A percentile compares a stretch with the other conserved stretches of the same genome.
These are phyloP conservation scores for Aphis gossypii DNA, from an alignment of 1,140 invertebrate species.

Conservation along the genomic window DNA sequence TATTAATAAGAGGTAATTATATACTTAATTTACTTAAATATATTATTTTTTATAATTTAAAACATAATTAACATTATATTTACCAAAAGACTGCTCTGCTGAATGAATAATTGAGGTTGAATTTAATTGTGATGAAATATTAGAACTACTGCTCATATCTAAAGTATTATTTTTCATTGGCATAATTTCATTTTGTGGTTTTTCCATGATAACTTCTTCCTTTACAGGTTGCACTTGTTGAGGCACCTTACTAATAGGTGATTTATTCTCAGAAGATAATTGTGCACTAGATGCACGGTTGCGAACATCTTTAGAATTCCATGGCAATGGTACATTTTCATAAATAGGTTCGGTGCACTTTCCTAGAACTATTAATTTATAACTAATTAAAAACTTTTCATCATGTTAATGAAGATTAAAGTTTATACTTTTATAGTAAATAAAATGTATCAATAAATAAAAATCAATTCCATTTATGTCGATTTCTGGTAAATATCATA, in stretches of 20 bases:
- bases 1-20: neutral
- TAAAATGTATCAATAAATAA: neutral
- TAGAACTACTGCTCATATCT: constrained; percentile 40
- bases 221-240: neutral
- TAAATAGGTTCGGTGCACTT: constrained; percentile 75
- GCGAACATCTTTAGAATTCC: constrained; percentile 64
- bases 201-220: neutral
- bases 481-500: too few species aligned
- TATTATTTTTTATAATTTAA: neutral
- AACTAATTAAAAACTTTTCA: neutral
- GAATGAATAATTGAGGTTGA: constrained; percentile 43
- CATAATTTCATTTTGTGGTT: neutral
- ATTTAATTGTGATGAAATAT: constrained; percentile 17
- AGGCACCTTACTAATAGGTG: neutral
- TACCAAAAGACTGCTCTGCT: constrained; percentile 53
- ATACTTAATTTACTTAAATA: neutral
- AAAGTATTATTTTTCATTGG: constrained; percentile 14
- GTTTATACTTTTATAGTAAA: neutral
- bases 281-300: constrained; percentile 73
- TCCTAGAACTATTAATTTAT: constrained; percentile 62
- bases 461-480: neutral
- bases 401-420: neutral
- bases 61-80: neutral
- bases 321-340: constrained; percentile 74
- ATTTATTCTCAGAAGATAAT: constrained; percentile 70